Evolutionary conservation across 2,113 vertebrate genomes (phyloP), one percentile per base, ranked within the genome.

Genomic region (Hippolais icterina): DNA sequence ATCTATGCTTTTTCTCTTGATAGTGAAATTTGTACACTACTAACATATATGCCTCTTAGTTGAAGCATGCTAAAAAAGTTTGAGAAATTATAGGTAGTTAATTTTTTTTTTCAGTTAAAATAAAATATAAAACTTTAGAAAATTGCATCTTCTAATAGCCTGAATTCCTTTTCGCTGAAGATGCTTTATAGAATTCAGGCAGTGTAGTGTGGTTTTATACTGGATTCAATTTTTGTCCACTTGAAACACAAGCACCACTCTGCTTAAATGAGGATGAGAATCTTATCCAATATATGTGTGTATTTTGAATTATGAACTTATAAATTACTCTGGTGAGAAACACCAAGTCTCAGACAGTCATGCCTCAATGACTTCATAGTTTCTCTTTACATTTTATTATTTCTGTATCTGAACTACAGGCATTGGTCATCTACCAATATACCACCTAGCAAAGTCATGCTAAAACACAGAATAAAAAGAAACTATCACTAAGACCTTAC

Each of bases 171-270:
- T 91, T 68, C 25, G 42, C 11, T 61, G 35, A 54, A 39, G 15
- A 20, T 2, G 2, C 21, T 85, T 85, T 90, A 59, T 47, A 50
- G 37, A 17, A 47, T 80, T 85, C 68, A 93, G 75, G 8, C 63
- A 77, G 12, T 59, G 17, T 69, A 87, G 64, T 77, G 52, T 83
- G 22, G 21, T 42, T 90, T 93, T 80, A 21, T 54, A 39, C 16
- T 93, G 60, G 47, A 86, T 76, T 80, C 53, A 76, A 42, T 63
- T 70, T 94, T 50, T 57, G 3, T 42, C 47, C 77, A 12, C 60
- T 90, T 86, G 54, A 90, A 96, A 94, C 57, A 74, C 46, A 94
- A 91, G 52, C 23, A 83, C 24, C 64, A 42, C 46, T 93, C n/a
- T 86, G n/a, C 14, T 47, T 70, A 57, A 88, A 83, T 77, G 42